phyloP scores from a whole-genome alignment of 2,113 vertebrate genomes.

The Tenrec ecaudatus region DNA sequence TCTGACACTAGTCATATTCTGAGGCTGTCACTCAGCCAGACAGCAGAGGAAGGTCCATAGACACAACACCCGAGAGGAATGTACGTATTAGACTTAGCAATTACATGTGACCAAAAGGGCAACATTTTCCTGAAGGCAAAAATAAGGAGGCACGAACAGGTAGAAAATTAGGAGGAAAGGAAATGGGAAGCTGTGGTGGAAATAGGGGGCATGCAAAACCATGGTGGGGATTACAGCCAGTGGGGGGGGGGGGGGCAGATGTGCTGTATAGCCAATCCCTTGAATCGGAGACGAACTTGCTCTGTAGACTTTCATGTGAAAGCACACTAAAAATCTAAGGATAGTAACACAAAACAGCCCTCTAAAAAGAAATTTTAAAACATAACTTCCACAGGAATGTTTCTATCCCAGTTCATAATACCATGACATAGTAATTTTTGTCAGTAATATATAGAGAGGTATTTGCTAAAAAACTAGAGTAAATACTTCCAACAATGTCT shows the following conservation, averaged over 20 bases:
- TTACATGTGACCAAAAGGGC: background rate
- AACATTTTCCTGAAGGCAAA: no score
- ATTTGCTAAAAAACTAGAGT: background rate
- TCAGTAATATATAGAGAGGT: background rate
- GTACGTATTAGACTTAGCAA: background rate
- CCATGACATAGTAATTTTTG: background rate
- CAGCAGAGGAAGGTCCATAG: background rate
- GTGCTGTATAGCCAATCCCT: no score
- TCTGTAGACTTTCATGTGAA: background rate
- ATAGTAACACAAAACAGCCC: background rate
- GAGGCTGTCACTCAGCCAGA: no score
- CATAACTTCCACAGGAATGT: slow-evolving; percentile 19
- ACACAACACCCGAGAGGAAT: background rate
- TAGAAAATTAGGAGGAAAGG: background rate
- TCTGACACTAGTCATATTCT: background rate
- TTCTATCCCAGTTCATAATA: background rate
- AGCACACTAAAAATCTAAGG: background rate
- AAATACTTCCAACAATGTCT: background rate
- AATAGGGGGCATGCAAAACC: background rate
- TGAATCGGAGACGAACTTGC: no score
- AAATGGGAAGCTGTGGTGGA: background rate
- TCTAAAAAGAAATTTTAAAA: background rate
- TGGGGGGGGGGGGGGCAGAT: no score
- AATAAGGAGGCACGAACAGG: background rate
- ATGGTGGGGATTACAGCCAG: background rate